phyloP scores from a whole-genome alignment of 2,888 invertebrate species.

The Lithophane semibrunnea region DNA sequence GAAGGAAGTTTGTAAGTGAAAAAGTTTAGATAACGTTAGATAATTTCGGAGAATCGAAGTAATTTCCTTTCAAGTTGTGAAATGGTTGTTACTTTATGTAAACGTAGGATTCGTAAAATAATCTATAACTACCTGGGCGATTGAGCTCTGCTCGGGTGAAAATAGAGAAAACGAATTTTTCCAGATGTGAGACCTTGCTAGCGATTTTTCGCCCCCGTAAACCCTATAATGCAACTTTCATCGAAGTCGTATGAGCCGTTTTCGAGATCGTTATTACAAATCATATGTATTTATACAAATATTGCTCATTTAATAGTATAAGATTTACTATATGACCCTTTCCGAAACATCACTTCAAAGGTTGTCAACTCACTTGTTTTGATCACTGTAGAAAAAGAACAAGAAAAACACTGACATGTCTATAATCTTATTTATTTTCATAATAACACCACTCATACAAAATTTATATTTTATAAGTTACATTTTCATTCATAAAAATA shows the following conservation, averaged over 20 bases:
- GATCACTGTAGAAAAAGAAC: neutral
- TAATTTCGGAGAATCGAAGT: constrained; percentile 52
- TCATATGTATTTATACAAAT: too few species aligned
- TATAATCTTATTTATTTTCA: constrained; percentile 24
- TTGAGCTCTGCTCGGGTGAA: too few species aligned
- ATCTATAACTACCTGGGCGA: neutral
- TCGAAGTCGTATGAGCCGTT: too few species aligned
- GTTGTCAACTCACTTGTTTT: neutral
- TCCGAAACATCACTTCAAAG: neutral
- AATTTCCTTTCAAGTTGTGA: constrained; percentile 58
- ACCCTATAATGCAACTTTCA: too few species aligned
- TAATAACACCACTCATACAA: neutral
- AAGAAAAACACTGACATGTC: neutral
- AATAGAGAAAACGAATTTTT: too few species aligned
- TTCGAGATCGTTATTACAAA: too few species aligned
- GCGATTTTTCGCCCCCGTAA: too few species aligned
- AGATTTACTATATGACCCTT: neutral
- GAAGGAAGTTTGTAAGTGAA: constrained; percentile 64
- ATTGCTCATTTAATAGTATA: too few species aligned
- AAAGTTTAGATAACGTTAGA: constrained; percentile 64
- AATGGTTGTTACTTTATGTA: constrained; percentile 26
- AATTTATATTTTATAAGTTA: constrained; percentile 5
- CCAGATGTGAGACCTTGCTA: too few species aligned
- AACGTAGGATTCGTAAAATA: neutral
- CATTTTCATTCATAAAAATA: constrained; percentile 12